Base-by-base conservation (phyloP, 1,140 invertebrate genomes). In the Batillaria attramentaria region DNA sequence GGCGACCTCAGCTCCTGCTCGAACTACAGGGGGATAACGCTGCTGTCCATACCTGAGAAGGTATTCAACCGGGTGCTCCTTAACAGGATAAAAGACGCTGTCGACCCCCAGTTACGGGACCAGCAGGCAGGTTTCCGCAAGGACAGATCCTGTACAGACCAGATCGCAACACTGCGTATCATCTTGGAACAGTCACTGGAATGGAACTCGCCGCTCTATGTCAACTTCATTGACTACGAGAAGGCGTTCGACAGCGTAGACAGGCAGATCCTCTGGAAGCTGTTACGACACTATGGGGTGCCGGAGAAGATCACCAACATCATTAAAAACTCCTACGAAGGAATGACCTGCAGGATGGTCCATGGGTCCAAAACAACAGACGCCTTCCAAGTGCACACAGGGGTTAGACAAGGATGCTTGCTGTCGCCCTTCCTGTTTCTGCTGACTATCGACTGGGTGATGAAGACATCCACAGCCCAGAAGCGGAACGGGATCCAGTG, bases 401-500 rank as follows among this genome's bases (percentile, higher is more conserved):
- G 24, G 24, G 39, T 77, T 24, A 41, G 42, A n/a, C 76, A 77
- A 46, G 28, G 42, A 37, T 43, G 41, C 13, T 46, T 69, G 37
- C 31, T 46, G 31, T 69, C 39, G 16, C 54, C 43, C 28, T 41
- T 50, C 24, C 31, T 37, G n/a, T 43, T 37, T 33, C 33, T 43
- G 37, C 39, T 54, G 3, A 65, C 60, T 28, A 50, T 77, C 33
- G 31, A 77, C 65, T 46, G 37, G 43, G 13, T 31, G 41, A 69
- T 46, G 39, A 46, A 31, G 28, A 50, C 5, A 4, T 77, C n/a
- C 39, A 54, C n/a, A n/a, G 43, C 46, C 42, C 65, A 69, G 37
- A 69, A 16, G 66, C 37, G 66, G 66, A 69, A 69, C 24, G 46
- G 42, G 54, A 60, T n/a, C 24, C 33, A 35, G 33, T 77, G 37